A percentile compares a stretch with the other conserved stretches of the same genome.
Evolutionary conservation across 1,140 invertebrate species (phyloP).

Genomic region (Papilio glaucus): DNA sequence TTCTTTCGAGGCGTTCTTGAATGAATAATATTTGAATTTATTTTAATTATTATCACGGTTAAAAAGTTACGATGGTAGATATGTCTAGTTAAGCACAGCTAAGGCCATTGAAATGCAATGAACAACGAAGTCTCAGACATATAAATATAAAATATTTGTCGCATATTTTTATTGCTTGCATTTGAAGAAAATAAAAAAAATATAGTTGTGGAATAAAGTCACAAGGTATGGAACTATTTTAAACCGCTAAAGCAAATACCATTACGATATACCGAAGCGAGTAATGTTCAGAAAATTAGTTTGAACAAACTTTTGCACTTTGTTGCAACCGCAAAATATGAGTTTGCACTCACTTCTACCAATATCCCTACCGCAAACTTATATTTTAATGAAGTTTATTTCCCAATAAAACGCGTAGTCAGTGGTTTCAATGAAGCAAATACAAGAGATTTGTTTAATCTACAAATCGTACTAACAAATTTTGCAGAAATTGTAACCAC

Average conservation of each 20-base stretch:
- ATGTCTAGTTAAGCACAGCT: no score
- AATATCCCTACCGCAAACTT: conserved; percentile 27
- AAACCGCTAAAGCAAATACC: conserved; percentile 26
- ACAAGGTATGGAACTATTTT: conserved; percentile 16
- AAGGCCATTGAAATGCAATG: no score
- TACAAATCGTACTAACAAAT: not conserved
- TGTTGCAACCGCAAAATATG: conserved; percentile 36
- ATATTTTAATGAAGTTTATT: conserved; percentile 31
- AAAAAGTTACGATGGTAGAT: no score
- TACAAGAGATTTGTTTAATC: not conserved
- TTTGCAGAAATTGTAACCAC: not conserved
- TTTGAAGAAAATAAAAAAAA: conserved; percentile 1
- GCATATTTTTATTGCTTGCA: no score
- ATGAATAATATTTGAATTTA: no score
- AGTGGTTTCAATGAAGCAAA: conserved; percentile 4
- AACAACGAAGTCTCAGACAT: no score
- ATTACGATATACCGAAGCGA: conserved; percentile 10
- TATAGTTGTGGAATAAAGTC: not conserved
- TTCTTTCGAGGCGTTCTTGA: no score
- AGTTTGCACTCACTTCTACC: conserved; percentile 22
- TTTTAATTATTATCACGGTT: no score
- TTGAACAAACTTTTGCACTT: conserved; percentile 36
- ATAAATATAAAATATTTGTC: no score
- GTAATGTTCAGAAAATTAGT: conserved; percentile 32
- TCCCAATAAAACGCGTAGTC: conserved; percentile 14